phyloP scores from a whole-genome alignment of 2,113 vertebrate species.

The Hippolais icterina region DNA sequence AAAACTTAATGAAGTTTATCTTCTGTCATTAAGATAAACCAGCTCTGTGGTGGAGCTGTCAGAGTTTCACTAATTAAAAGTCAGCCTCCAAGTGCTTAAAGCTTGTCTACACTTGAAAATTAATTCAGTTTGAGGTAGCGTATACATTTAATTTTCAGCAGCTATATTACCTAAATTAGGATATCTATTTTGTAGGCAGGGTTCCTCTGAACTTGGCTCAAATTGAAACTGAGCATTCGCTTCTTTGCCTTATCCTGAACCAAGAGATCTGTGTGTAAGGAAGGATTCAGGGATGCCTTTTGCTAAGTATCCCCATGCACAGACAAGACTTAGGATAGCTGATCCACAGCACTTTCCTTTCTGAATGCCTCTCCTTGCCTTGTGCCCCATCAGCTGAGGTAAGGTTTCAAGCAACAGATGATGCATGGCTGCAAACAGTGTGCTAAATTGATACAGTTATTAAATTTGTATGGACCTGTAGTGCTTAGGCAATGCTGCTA shows the following conservation, averaged over 20 bases:
- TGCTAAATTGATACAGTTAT: neutral
- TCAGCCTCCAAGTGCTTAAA: slow-evolving; percentile 25
- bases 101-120: slow-evolving; percentile 42
- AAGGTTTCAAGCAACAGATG: slow-evolving; percentile 14
- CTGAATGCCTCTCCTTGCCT: neutral
- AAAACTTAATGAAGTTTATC: slow-evolving; percentile 47
- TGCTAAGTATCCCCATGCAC: neutral
- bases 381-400: neutral
- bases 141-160: neutral
- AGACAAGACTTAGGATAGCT: neutral
- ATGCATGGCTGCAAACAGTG: slow-evolving; percentile 3
- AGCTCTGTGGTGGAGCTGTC: neutral
- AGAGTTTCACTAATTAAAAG: slow-evolving; percentile 34
- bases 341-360: neutral
- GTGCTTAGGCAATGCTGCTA: neutral
- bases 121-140: neutral
- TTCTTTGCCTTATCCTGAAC: neutral
- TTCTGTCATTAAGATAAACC: slow-evolving; percentile 54
- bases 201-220: neutral
- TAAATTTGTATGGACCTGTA: neutral
- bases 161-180: neutral
- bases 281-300: neutral
- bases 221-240: neutral
- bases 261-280: neutral
- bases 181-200: neutral